Evolutionary conservation across 2,797 vertebrate genomes (phyloP), one percentile per base, ranked within the genome.

Genomic region (Molothrus ater): DNA sequence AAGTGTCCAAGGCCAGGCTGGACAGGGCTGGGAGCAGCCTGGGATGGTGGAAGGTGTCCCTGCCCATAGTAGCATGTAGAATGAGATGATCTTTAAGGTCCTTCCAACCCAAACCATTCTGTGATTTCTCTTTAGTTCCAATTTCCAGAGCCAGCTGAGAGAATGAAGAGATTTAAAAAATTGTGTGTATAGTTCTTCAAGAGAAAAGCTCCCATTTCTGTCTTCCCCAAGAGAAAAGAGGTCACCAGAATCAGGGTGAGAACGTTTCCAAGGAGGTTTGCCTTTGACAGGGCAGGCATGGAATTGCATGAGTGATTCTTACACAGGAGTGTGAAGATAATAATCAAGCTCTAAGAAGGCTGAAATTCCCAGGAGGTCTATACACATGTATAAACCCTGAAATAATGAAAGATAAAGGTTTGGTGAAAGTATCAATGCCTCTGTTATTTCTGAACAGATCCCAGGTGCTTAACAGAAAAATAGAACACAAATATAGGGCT

Each of bases 191-290:
- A 51, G 13, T 25, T 42, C 42, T 80, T 65, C 69, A 85, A 79
- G 42, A 13, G 45, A 87, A 91, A 92, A 87, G 40, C 22, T 56
- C 80, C 38, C 31, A 54, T 50, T 90, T 56, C 57, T 69, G 32
- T 66, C 45, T 56, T 73, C 32, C 56, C 48, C 42, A 17, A 48
- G 84, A 43, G 60, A 80, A 95, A 96, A 86, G 68, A 93, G 90
- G 95, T 83, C 90, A 83, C 20, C 53, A 48, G 32, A 96, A 94
- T 20, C 69, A 90, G 94, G 82, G 85, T 88, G 95, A 93, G 94
- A 96, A 94, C 0, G 0, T 61, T 78, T 61, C 87, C 64, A 65
- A 47, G 71, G 53, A 90, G 34, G 26, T 61, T 83, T 89, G 84
- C 51, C 50, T 84, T 84, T 95, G 59, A 79, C 83, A 81, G 73